These are phyloP conservation scores for Halictus rubicundus DNA, from an alignment of 1,140 invertebrate genomes.

Conservation along the genomic window DNA sequence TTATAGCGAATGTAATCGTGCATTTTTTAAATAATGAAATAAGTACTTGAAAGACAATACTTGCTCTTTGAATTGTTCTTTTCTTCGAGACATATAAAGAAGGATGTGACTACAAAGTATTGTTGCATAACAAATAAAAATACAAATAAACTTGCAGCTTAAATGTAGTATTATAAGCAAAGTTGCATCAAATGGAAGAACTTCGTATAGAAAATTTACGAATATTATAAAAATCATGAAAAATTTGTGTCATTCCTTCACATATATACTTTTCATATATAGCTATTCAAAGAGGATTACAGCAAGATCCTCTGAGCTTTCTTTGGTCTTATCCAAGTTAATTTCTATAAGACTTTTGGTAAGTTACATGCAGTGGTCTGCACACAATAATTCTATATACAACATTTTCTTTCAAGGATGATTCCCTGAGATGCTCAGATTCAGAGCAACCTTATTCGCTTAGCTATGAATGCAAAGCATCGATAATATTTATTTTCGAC, in stretches of 20 bases:
- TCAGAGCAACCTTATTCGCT: slow-evolving; percentile 37
- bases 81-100: neutral
- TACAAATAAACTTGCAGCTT: slow-evolving; percentile 22
- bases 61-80: neutral
- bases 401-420: slow-evolving; percentile 53
- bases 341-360: slow-evolving; percentile 65
- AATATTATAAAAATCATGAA: slow-evolving; percentile 67
- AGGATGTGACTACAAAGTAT: slow-evolving; percentile 18
- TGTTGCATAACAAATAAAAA: slow-evolving; percentile 26
- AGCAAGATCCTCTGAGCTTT: slow-evolving; percentile 65
- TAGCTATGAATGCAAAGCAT: slow-evolving; percentile 39
- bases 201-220: slow-evolving; percentile 58
- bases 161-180: slow-evolving; percentile 41
- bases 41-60: neutral
- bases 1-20: neutral
- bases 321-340: slow-evolving; percentile 74
- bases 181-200: slow-evolving; percentile 65
- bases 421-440: slow-evolving; percentile 57
- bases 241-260: slow-evolving; percentile 62
- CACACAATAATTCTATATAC: slow-evolving; percentile 47
- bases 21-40: neutral
- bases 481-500: slow-evolving; percentile 18
- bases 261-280: slow-evolving; percentile 44
- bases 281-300: slow-evolving; percentile 53
- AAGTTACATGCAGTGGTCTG: slow-evolving; percentile 45